Evolutionary conservation across 2,113 vertebrate species (phyloP).

Genomic region (Nesoenas mayeri): DNA sequence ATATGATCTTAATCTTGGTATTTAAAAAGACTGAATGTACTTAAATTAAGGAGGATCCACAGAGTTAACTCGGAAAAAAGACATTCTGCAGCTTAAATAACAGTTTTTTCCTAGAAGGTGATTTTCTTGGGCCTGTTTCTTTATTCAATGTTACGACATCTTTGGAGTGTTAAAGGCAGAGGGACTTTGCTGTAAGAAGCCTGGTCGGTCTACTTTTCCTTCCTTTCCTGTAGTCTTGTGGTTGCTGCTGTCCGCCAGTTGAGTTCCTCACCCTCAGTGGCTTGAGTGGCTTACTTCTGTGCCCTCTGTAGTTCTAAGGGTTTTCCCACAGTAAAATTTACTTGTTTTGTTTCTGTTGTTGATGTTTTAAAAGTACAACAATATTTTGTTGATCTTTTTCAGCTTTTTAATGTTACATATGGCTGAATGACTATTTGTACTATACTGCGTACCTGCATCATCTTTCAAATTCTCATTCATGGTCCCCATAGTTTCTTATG

Average conservation of each 20-base stretch:
- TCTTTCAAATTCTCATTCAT: not conserved
- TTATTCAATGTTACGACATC: not conserved
- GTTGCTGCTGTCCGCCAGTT: not conserved
- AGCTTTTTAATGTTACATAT: not conserved
- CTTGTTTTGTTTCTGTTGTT: not conserved
- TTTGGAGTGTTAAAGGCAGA: not conserved
- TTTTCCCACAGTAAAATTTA: not conserved
- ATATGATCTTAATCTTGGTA: not conserved
- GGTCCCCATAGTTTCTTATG: not conserved
- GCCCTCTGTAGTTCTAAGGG: not conserved
- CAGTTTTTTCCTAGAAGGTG: not conserved
- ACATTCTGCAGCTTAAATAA: not conserved
- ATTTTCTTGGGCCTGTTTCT: not conserved
- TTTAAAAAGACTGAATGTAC: not conserved
- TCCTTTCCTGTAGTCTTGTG: fast-evolving
- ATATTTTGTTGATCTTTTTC: not conserved
- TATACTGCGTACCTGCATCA: not conserved
- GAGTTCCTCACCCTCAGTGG: not conserved
- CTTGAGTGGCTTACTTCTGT: not conserved
- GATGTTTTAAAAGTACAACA: not conserved
- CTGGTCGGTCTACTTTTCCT: not conserved
- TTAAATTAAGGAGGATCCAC: not conserved
- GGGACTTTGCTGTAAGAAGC: not conserved
- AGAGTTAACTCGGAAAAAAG: not conserved
- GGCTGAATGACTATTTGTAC: not conserved